Evolutionary conservation across 2,113 vertebrate genomes (phyloP).

Genomic region (Lepisosteus oculatus): DNA sequence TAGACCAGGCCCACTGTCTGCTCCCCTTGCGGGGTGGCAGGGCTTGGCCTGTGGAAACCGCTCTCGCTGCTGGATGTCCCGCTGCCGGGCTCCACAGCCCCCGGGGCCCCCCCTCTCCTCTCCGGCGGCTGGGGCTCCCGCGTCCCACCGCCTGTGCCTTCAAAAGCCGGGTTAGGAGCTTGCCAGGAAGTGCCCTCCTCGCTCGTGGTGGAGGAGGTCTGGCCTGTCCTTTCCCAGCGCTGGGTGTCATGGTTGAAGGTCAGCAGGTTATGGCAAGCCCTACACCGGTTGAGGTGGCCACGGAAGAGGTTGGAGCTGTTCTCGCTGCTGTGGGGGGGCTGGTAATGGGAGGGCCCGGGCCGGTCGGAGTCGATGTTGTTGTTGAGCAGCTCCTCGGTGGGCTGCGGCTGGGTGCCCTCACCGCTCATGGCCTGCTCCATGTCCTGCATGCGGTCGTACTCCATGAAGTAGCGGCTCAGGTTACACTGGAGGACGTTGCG

Average conservation of each 20-base stretch:
- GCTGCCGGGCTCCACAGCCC: slow-evolving; percentile 71
- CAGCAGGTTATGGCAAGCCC: slow-evolving; percentile 96
- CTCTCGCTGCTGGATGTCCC: slow-evolving; percentile 48
- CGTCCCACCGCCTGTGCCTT: slow-evolving; percentile 65
- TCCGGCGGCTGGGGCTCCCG: slow-evolving; percentile 68
- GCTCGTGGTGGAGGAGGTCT: slow-evolving; percentile 70
- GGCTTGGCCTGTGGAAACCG: slow-evolving; percentile 45
- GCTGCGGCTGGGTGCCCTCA: slow-evolving; percentile 70
- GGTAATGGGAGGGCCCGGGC: slow-evolving; percentile 79
- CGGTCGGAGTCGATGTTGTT: slow-evolving; percentile 91
- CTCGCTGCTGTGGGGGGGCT: slow-evolving; percentile 73
- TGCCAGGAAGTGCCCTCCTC: slow-evolving; percentile 64
- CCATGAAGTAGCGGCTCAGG: slow-evolving; percentile 95
- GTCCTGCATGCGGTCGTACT: slow-evolving; percentile 92
- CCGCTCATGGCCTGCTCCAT: slow-evolving; percentile 79
- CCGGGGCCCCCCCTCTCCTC: slow-evolving; percentile 64
- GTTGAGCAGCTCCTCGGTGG: slow-evolving; percentile 87
- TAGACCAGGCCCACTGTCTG: slow-evolving; percentile 92
- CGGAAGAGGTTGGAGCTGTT: slow-evolving; percentile 76
- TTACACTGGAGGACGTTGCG: slow-evolving; percentile 95
- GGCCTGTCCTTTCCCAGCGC: slow-evolving; percentile 91
- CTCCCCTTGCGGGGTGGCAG: slow-evolving; percentile 75
- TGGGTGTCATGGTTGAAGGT: slow-evolving; percentile 97
- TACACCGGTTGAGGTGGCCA: slow-evolving; percentile 91
- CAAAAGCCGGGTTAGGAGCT: slow-evolving; percentile 63